Conservation (phyloP, 2,113 vertebrate genomes). For the Gymnocephalus cernua region DNA sequence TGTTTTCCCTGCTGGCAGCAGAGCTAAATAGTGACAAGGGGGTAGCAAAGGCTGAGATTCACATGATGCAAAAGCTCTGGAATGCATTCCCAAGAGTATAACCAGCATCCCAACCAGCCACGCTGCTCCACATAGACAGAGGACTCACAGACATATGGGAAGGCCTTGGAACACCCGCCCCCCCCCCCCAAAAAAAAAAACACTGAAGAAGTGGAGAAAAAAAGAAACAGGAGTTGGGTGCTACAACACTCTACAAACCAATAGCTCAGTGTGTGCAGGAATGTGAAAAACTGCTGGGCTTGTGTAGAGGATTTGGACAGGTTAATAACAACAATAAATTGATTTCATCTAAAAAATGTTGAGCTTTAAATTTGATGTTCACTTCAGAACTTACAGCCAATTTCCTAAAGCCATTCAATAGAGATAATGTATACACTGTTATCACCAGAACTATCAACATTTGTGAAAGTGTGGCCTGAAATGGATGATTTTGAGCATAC, state of each 20-base stretch:
- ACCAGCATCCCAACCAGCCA: constrained; percentile 47
- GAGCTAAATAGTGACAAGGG: constrained; percentile 54
- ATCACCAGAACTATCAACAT: not conserved
- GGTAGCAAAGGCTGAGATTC: constrained; percentile 73
- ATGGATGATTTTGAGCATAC: not conserved
- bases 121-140: constrained; percentile 43
- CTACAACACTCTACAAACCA: not conserved
- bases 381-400: not conserved
- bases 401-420: not conserved
- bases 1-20: constrained; percentile 58
- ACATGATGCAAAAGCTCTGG: constrained; percentile 79
- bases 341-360: not conserved
- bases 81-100: constrained; percentile 73
- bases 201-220: constrained; percentile 6
- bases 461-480: not conserved
- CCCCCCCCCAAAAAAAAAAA: not conserved
- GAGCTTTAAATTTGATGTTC: not conserved
- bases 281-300: not conserved
- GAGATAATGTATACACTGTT: not conserved
- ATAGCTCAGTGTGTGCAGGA: constrained; percentile 16
- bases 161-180: constrained; percentile 44
- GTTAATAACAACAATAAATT: not conserved
- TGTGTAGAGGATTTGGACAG: not conserved
- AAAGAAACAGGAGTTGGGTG: constrained; percentile 51
- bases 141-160: constrained; percentile 46